Percentiles rank a stretch among this genome's conserved stretches.
Evolutionary conservation across 1,140 invertebrate species (phyloP).

Genomic region (Popillia japonica): DNA sequence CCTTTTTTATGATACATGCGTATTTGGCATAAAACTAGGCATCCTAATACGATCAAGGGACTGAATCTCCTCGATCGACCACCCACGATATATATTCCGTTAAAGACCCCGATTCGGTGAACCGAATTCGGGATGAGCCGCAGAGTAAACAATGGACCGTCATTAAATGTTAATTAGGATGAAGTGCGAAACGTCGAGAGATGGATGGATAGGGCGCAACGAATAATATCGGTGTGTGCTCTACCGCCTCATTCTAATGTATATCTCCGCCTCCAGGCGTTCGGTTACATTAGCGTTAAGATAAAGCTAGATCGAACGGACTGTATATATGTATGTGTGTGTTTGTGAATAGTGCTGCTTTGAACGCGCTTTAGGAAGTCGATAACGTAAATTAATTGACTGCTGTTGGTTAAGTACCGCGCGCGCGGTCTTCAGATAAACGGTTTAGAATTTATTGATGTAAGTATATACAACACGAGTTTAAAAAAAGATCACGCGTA

Average conservation of each 20-base stretch:
- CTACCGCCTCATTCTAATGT: neutral
- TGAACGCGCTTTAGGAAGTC: neutral
- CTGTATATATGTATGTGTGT: too few relatives aligned
- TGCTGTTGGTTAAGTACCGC: neutral
- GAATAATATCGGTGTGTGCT: neutral
- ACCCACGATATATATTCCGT: too few relatives aligned
- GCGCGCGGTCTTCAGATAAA: neutral
- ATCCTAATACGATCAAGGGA: too few relatives aligned
- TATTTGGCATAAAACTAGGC: too few relatives aligned
- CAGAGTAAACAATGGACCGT: slow-evolving; percentile 18
- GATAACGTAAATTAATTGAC: neutral
- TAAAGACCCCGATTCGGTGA: neutral
- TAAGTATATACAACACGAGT: neutral
- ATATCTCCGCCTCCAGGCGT: neutral
- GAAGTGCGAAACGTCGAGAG: neutral
- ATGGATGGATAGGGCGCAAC: neutral
- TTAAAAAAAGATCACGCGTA: neutral
- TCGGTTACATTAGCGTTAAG: neutral
- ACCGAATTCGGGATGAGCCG: neutral
- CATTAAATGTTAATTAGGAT: slow-evolving; percentile 27
- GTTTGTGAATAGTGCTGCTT: neutral
- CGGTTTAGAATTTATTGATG: neutral
- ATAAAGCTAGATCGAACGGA: neutral
- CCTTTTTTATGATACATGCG: too few relatives aligned
- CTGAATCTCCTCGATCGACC: too few relatives aligned